These are phyloP conservation scores for human DNA, from an alignment of 2,113 vertebrate genomes.

Conservation along the genomic window DNA sequence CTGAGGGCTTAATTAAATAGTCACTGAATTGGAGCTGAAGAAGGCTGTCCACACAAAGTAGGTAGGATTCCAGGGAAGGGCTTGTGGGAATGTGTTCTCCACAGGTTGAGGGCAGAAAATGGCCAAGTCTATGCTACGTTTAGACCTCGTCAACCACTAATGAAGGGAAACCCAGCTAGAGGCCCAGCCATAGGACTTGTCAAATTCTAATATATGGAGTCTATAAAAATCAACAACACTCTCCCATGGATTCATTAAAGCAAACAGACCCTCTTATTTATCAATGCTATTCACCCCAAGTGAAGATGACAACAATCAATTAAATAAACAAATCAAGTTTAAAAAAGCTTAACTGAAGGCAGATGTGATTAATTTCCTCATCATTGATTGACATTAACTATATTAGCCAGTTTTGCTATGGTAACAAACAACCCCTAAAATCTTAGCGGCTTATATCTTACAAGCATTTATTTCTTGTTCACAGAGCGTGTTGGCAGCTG, in stretches of 20 bases:
- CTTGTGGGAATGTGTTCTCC: neutral
- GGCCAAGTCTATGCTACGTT: neutral
- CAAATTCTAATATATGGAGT: constrained; percentile 39
- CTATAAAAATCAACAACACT: constrained; percentile 34
- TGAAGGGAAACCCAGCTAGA: constrained; percentile 27
- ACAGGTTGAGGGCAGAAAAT: neutral
- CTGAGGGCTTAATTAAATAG: neutral
- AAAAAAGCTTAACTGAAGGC: constrained; percentile 70
- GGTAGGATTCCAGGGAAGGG: neutral
- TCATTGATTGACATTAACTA: constrained; percentile 75
- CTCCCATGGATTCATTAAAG: constrained; percentile 65
- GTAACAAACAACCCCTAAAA: constrained; percentile 60
- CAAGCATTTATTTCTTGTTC: constrained; percentile 1
- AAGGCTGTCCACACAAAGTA: neutral
- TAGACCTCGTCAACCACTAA: neutral
- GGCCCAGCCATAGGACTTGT: constrained; percentile 1
- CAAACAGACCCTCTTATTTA: constrained; percentile 71
- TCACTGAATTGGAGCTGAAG: neutral
- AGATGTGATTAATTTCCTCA: constrained; percentile 77
- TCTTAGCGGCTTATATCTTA: constrained; percentile 41
- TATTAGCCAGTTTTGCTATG: constrained; percentile 71
- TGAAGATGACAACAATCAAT: constrained; percentile 78
- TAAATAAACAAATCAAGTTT: constrained; percentile 78
- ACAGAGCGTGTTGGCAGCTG: constrained; percentile 37
- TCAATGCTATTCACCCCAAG: constrained; percentile 73